Evolutionary conservation across 2,888 invertebrate species (phyloP), one percentile per base, ranked within the genome.

Genomic region (Macrosoma leucophasiata): DNA sequence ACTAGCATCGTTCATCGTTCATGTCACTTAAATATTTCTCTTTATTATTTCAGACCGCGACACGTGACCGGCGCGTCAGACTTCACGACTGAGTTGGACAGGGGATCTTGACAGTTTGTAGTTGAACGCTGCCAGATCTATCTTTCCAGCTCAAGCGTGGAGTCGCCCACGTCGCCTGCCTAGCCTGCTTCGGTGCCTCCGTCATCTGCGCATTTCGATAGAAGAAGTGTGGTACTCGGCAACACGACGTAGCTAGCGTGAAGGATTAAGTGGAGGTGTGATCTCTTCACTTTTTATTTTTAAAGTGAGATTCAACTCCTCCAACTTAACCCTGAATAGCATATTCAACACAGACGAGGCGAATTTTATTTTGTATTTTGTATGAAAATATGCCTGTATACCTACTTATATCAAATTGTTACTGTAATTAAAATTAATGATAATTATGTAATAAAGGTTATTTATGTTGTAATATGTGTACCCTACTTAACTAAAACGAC

Each of bases 221-320:
- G n/a, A n/a, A n/a, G n/a, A n/a, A n/a, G n/a, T n/a, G n/a, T n/a
- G n/a, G n/a, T n/a, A n/a, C n/a, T n/a, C n/a, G n/a, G n/a, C 13
- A 9, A 29, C 26, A 33, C 29, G 34, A 40, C 11, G 4, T 28
- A 12, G 10, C 36, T 38, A 46, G 82, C 81, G 76, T 68, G 48
- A 66, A 65, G 78, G 79, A 73, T 74, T 73, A 85, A 85, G 85
- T 85, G 85, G 85, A 85, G 85, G 85, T 84, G 84, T 85, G 85
- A 85, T 85, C 85, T 85, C 85, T 85, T 85, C 85, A 85, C 85
- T 85, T 85, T 85, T 79, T 75, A 61, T 69, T 58, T 48, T 67
- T 81, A 82, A 85, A 85, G 85, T 85, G 85, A 85, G 85, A 85
- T 85, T 85, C 85, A 85, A 85, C 85, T 85, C 85, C 85, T 85